Base-by-base conservation (phyloP, 2,888 invertebrate genomes). In the Dermolepida albohirtum region DNA sequence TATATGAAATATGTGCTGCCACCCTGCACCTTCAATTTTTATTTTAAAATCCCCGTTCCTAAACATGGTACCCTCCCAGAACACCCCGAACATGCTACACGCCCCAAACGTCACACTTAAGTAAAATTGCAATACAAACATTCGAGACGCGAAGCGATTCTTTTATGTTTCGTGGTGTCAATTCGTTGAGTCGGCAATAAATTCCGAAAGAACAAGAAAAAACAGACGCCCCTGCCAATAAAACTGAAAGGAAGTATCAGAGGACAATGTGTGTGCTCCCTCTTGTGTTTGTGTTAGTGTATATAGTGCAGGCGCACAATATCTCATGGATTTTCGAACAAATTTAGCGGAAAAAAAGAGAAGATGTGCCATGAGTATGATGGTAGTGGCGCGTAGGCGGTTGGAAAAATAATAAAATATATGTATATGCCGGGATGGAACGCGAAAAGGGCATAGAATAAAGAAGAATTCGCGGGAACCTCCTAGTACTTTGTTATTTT, bases 171-270 rank as follows among this genome's bases (percentile, higher is more conserved):
- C 64, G 64, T 43, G 64, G 54, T 65, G 64, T 65, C 64, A 65
- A 65, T 65, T 65, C 64, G 54, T 65, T 43, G 54, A 65, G 54
- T 65, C 44, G 54, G 39, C 54, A 65, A 65, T 65, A 65, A 65
- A 65, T 65, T 65, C 41, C 44, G 27, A 55, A 55, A 11, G 59
- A 29, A 39, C 14, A 16, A 39, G 39, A 22, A 44, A 59, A 62
- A 65, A 65, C 64, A 65, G 54, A 54, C 64, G 64, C 54, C 43
- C 12, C 51, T 34, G 44, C 39, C 64, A 65, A 65, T 65, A 65
- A 65, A 65, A 54, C 44, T 52, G 47, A 62, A 27, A 34, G 47
- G 59, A 59, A 59, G 14, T 29, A 44, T 14, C 47, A 17, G 39
- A 40, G 54, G n/a, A 49, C 17, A 49, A 16, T 17, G 17, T 11